These are phyloP conservation scores for Colossoma macropomum DNA, from an alignment of 2,113 vertebrate species.

Conservation along the genomic window DNA sequence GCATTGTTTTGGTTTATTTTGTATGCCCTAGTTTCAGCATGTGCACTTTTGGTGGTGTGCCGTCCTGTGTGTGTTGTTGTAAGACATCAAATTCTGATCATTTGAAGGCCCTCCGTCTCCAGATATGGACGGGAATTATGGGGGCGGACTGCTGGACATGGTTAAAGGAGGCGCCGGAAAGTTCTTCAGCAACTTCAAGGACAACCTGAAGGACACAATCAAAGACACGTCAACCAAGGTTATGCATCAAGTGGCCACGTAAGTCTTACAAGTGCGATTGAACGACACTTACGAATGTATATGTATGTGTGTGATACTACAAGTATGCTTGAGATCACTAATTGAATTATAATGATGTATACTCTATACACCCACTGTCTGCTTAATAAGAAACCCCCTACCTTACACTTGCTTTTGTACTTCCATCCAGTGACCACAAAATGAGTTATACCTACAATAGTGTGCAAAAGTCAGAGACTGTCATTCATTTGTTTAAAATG, in stretches of 20 bases:
- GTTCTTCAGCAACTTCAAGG: slow-evolving; percentile 98
- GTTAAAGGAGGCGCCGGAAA: slow-evolving; percentile 97
- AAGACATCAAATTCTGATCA: slow-evolving; percentile 51
- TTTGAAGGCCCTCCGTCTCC: slow-evolving; percentile 78
- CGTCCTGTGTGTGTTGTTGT: slow-evolving; percentile 32
- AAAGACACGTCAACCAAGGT: slow-evolving; percentile 98
- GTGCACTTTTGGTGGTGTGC: slow-evolving; percentile 14
- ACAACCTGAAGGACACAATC: slow-evolving; percentile 97
- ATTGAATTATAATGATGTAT: too few species aligned
- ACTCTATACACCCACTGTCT: too few species aligned
- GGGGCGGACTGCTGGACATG: slow-evolving; percentile 95
- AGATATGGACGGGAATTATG: slow-evolving; percentile 94
- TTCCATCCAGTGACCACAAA: too few species aligned
- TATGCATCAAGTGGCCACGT: slow-evolving; percentile 97
- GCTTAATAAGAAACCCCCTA: too few species aligned
- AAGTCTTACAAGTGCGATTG: slow-evolving; percentile 53
- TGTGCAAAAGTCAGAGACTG: too few species aligned
- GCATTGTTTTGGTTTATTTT: not conserved
- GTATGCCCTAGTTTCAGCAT: not conserved
- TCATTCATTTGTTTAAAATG: too few species aligned
- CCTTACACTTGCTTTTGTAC: too few species aligned
- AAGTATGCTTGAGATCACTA: too few species aligned
- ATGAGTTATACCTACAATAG: too few species aligned
- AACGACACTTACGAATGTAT: not conserved
- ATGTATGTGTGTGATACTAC: not conserved